Conservation (phyloP, 2,113 vertebrate species). For the Propithecus coquereli region DNA sequence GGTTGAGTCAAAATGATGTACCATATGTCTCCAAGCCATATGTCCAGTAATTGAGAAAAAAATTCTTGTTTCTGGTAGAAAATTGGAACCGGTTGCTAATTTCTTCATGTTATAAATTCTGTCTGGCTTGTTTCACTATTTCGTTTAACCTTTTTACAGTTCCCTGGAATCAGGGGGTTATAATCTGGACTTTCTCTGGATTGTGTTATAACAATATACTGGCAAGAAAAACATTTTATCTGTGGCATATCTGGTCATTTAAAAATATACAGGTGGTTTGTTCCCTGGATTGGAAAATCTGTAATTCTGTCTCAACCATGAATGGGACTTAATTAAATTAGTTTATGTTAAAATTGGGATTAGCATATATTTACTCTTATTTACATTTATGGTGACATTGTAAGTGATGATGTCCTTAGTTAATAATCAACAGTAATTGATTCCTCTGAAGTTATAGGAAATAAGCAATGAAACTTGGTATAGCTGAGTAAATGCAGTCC, state of each 20-base stretch:
- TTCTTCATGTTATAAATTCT: background rate
- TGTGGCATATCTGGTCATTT: background rate
- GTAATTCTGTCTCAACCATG: background rate
- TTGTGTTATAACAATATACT: background rate
- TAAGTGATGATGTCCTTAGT: background rate
- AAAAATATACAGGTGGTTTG: background rate
- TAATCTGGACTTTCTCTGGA: background rate
- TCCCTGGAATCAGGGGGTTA: background rate
- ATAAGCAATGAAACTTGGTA: background rate
- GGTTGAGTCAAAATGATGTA: background rate
- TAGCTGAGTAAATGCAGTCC: background rate
- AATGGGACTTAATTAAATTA: background rate
- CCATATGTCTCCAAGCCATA: conserved; percentile 36
- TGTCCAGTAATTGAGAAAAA: background rate
- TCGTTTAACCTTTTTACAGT: background rate
- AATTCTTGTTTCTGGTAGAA: conserved; percentile 10
- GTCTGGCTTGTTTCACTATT: background rate
- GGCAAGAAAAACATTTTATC: background rate
- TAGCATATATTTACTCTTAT: background rate
- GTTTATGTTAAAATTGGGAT: conserved; percentile 1
- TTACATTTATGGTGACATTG: background rate
- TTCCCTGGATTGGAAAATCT: background rate
- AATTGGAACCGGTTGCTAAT: background rate
- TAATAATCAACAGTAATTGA: background rate
- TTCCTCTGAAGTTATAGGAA: background rate